A percentile compares a stretch with the other conserved stretches of the same genome.
These are phyloP conservation scores for Dorcus parallelipipedus DNA, from an alignment of 2,888 invertebrate species.

Conservation along the genomic window DNA sequence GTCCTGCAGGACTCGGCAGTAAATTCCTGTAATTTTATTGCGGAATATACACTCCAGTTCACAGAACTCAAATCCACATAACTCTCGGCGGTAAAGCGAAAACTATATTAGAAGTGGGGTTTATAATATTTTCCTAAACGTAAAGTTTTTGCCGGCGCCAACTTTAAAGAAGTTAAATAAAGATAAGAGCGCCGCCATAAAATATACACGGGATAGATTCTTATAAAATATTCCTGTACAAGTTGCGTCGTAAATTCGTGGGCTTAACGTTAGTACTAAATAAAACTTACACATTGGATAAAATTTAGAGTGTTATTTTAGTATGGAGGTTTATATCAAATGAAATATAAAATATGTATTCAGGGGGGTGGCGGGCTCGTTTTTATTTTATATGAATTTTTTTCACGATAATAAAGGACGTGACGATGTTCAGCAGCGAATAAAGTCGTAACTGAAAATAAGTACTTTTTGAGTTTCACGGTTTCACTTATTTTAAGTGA, in stretches of 20 bases:
- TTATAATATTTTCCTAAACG: not conserved
- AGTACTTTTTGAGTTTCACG: too few relatives aligned
- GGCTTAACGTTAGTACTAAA: conserved; percentile 1
- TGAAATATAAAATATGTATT: too few relatives aligned
- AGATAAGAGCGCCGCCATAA: conserved; percentile 7
- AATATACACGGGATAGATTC: conserved; percentile 9
- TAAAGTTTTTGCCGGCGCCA: not conserved
- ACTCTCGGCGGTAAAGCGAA: not conserved
- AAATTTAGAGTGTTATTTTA: too few relatives aligned
- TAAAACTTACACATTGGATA: conserved; percentile 3
- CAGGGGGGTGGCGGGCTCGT: too few relatives aligned
- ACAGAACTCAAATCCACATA: not conserved
- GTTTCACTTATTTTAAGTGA: too few relatives aligned
- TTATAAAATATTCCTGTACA: conserved; percentile 9
- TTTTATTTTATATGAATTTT: too few relatives aligned
- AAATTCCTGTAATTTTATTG: too few relatives aligned
- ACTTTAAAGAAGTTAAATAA: conserved; percentile 4
- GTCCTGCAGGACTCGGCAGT: too few relatives aligned
- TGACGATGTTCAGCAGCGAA: too few relatives aligned
- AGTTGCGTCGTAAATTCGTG: conserved; percentile 2
- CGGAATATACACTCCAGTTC: not conserved
- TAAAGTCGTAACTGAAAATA: too few relatives aligned
- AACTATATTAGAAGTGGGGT: not conserved
- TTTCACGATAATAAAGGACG: too few relatives aligned
- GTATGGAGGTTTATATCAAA: too few relatives aligned